Evolutionary conservation across 2,113 vertebrate genomes (phyloP), one percentile per base, ranked within the genome.

Genomic region (Tricholaema leucomelas): DNA sequence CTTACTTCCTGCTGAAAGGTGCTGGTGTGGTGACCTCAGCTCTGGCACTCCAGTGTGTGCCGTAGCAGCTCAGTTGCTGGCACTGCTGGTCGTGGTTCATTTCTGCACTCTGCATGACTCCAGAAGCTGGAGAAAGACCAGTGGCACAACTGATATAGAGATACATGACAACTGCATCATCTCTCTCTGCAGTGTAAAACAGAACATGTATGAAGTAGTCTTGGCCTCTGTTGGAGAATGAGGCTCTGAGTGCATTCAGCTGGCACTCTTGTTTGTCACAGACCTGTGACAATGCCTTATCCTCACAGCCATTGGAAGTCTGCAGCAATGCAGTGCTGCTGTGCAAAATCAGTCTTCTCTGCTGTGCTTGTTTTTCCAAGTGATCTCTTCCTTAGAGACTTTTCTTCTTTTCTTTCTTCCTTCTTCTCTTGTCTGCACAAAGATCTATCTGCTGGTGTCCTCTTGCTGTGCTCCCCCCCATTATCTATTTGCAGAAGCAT

Each of bases 231-330:
- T 74, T 2, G 5, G 52, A 55, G 70, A 81, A 82, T 35, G 14
- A n/a, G 25, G 66, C 3, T 59, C 48, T 36, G 55, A 72, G 72
- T 89, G 92, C 21, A 50, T 71, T 74, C 72, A 80, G 8, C 12
- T 65, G 28, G 25, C 38, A 69, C 13, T 79, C 55, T n/a, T n/a
- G n/a, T n/a, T 23, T 27, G 30, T 36, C 66, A 64, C n/a, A 88
- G 81, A 46, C 15, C 44, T 28, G 31, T 75, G 81, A 87, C 83
- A 92, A 87, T 67, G 33, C 21, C 20, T 91, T 91, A 70, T 63
- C 56, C 36, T 30, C 10, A 11, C 74, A 81, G 52, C 60, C 48
- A 13, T 90, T 50, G 27, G 25, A 80, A 83, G 35, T 58, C 52
- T 38, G 12, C 42, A 67, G 71, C 28, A 72, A 24, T 64, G 84